Evolutionary conservation across 53 echinoderm and acorn worm genomes (phyloP), one percentile per base, ranked within the genome.

Genomic region (Astropecten irregularis): DNA sequence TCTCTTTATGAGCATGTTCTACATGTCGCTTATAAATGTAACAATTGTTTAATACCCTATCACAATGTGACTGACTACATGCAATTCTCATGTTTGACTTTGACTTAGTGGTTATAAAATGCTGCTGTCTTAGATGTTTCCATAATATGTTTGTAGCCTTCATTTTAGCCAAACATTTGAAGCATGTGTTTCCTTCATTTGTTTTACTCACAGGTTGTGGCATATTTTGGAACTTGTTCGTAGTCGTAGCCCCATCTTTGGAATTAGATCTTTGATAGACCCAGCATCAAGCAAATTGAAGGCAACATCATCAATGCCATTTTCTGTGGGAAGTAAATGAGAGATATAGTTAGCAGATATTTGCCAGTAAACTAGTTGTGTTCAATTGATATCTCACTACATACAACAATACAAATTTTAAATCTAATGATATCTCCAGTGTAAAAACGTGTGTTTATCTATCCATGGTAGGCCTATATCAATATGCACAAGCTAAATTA

Each of bases 21-120:
- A 76, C 9, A 19, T 76, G 76, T 51, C 76, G 31, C 20, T 76
- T 76, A 22, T 76, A 76, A 16, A 13, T 49, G 33, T 53, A 76
- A 1, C 76, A 34, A 23, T 49, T 76, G 38, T 53, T 55, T 10
- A 1, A 76, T 18, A 34, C 18, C 6, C 13, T 22, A 10, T 35
- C 15, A 21, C 76, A 76, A 19, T 4, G 54, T 2, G 53, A 9
- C 26, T 76, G 54, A 5, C 53, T 35, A 21, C 76, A 76, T 1
- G 22, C 6, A 2, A 76, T 54, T 76, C 16, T 76, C 19, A 22
- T 54, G 20, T 20, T 54, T 32, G 76, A 49, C 26, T 53, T 54
- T 32, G 76, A 49, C 26, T 53, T 54, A 10, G 76, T 39, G 16
- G 39, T 50, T 4, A 76, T 56, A 18, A n/a, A n/a, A 35, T 76